These are phyloP conservation scores for Thecophora atra DNA, from an alignment of 2,888 invertebrate species.

Conservation along the genomic window DNA sequence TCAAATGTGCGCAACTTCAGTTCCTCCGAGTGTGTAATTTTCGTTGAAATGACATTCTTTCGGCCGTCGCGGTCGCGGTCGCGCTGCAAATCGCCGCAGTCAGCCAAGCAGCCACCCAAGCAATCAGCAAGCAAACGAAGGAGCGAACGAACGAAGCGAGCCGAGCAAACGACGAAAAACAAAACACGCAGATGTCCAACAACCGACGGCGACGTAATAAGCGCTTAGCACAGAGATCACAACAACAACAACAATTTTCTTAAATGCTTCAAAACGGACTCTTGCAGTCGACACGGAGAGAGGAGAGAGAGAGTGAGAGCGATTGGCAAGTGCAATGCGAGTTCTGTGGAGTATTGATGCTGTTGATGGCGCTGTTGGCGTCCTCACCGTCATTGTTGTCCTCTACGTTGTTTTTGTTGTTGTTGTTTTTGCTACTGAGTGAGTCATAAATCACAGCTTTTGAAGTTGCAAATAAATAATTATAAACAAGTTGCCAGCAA, in stretches of 20 bases:
- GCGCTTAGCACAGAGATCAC: conserved; percentile 4
- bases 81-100: not conserved
- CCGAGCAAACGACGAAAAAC: not conserved
- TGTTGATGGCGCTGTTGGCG: not conserved
- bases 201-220: conserved; percentile 27
- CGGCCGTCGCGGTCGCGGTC: not conserved
- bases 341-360: not conserved
- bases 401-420: not conserved
- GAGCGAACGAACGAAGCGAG: not conserved
- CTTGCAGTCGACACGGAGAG: not conserved
- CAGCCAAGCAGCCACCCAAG: not conserved
- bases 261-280: conserved; percentile 18
- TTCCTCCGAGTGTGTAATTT: conserved; percentile 9
- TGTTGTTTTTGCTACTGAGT: conserved; percentile 7
- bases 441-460: conserved; percentile 26
- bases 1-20: not conserved
- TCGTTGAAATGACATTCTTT: conserved; percentile 28
- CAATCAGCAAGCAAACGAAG: not conserved
- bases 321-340: not conserved
- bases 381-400: not conserved
- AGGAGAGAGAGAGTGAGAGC: not conserved
- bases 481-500: conserved; percentile 15
- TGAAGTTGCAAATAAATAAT: conserved; percentile 33
- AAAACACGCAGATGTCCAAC: conserved; percentile 11
- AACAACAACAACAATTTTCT: conserved; percentile 9